Evolutionary conservation across 2,797 vertebrate species (phyloP).

Genomic region (Anabacerthia variegaticeps): DNA sequence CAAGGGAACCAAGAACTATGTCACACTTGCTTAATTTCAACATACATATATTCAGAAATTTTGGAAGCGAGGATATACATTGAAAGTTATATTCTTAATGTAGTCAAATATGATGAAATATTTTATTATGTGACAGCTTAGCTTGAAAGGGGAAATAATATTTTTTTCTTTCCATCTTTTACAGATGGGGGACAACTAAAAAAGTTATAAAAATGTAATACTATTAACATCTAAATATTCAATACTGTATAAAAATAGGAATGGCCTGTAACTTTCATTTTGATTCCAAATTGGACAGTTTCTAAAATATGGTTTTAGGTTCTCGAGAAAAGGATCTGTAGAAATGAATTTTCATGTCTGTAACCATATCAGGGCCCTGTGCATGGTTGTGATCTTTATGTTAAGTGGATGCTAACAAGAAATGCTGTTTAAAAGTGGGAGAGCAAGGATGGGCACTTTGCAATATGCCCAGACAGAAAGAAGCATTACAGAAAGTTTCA

Average conservation of each 20-base stretch:
- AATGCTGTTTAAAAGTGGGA: background rate
- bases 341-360: background rate
- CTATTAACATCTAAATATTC: background rate
- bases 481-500: background rate
- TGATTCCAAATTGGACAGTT: background rate
- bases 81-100: slow-evolving; percentile 60
- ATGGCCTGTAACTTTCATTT: background rate
- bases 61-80: slow-evolving; percentile 37
- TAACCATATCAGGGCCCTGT: background rate
- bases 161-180: slow-evolving; percentile 21
- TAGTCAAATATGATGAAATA: slow-evolving; percentile 57
- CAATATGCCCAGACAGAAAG: background rate
- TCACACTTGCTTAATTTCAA: slow-evolving; percentile 63
- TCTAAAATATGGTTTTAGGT: background rate
- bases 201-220: background rate
- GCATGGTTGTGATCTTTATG: background rate
- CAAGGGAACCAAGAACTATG: slow-evolving; percentile 65
- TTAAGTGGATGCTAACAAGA: background rate
- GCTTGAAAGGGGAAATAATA: background rate
- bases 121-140: slow-evolving; percentile 46
- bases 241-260: background rate
- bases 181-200: background rate
- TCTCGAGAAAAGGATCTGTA: background rate
- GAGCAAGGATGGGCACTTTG: background rate
- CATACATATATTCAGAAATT: slow-evolving; percentile 65